Evolutionary conservation across 2,113 vertebrate genomes (phyloP), one percentile per base, ranked within the genome.

Genomic region (Semnornis frantzii): DNA sequence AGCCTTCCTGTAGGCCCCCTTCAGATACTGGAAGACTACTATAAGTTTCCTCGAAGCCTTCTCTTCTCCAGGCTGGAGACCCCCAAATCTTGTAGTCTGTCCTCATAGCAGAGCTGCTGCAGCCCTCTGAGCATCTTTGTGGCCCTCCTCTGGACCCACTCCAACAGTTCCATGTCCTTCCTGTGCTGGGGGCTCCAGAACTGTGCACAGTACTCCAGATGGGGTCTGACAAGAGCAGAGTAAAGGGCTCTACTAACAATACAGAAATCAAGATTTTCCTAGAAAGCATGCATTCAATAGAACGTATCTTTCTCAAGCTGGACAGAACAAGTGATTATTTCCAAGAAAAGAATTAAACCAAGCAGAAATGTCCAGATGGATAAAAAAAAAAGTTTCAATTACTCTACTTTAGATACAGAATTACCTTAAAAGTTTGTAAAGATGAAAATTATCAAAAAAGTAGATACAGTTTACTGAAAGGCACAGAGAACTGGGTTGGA

Each of bases 401-500:
- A 79, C 34, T 21, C 69, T 70, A 3, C 23, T 85, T 20, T 46
- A 42, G 34, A 27, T 44, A 39, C 0, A 39, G 39, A 25, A 76
- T 50, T 10, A 8, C 12, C 66, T 23, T 59, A 27, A 24, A 37
- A 87, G 39, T 62, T 0, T 31, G 2, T 10, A 42, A 80, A 90
- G 12, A 55, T 19, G 8, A 66, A 89, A 74, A 14, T 5, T n/a
- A 30, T 74, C 37, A 55, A 15, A 34, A 28, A 52, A 39, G 5
- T 15, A 30, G 27, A 5, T 18, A 46, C 5, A 20, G 5, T 34
- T 48, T 48, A 8, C n/a, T 44, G 39, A 50, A 85, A 90, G 59
- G 5, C 27, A 18, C 3, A 12, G 24, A 66, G 31, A 74, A 28
- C 1, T 0, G 2, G 42, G 21, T 10, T 10, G 71, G 25, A 5